Evolutionary conservation across 2,113 vertebrate species (phyloP).

Genomic region (Cephalophus harveyi): DNA sequence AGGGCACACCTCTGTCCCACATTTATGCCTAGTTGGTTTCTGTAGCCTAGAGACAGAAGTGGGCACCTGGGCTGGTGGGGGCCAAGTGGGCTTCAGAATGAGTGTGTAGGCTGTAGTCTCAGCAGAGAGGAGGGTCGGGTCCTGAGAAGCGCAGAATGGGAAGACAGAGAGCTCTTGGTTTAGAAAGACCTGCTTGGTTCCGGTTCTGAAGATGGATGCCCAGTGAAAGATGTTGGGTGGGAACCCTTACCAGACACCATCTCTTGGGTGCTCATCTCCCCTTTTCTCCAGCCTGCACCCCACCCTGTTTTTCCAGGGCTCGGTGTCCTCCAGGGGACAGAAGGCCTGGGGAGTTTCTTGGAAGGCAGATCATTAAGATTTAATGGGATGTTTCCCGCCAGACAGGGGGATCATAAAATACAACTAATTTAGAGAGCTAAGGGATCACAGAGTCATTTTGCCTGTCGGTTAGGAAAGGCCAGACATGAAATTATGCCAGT

Average conservation of each 20-base stretch:
- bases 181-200: background rate
- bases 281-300: background rate
- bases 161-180: background rate
- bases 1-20: background rate
- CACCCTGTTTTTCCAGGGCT: background rate
- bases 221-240: background rate
- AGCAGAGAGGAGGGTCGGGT: background rate
- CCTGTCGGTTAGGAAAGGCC: slow-evolving; percentile 35
- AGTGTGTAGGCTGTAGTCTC: background rate
- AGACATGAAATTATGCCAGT: slow-evolving; percentile 35
- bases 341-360: background rate
- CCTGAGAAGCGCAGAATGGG: background rate
- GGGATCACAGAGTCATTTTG: slow-evolving; percentile 40
- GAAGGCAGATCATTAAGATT: slow-evolving; percentile 56
- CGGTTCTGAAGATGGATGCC: background rate
- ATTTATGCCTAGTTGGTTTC: background rate
- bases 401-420: slow-evolving; percentile 23
- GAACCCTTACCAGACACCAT: background rate
- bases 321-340: background rate
- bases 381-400: slow-evolving; percentile 43
- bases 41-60: background rate
- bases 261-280: background rate
- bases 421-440: slow-evolving; percentile 58
- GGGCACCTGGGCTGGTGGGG: background rate
- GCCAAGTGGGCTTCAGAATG: background rate